phyloP scores from a whole-genome alignment of 2,113 vertebrate genomes.

The Polypterus bichir region DNA sequence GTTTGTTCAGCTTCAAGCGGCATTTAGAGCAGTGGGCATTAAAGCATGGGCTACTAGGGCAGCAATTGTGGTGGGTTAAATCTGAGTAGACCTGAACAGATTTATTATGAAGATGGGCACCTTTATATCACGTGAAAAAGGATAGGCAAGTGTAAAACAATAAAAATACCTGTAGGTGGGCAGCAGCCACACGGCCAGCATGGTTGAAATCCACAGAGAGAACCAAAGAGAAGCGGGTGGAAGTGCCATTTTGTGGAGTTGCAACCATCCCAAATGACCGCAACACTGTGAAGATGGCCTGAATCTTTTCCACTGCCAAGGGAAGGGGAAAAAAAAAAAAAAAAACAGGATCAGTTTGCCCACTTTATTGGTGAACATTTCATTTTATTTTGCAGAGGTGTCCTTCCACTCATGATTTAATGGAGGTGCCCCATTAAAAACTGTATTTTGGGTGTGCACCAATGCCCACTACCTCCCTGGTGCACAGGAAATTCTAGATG shows the following conservation, averaged over 20 bases:
- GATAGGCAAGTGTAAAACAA: not conserved
- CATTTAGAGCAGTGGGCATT: too few species aligned
- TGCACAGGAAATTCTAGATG: too few species aligned
- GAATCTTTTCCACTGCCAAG: conserved; percentile 70
- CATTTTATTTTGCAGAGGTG: too few species aligned
- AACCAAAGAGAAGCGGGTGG: conserved; percentile 71
- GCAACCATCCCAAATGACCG: conserved; percentile 69
- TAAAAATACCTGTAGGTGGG: conserved; percentile 77
- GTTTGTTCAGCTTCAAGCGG: too few species aligned
- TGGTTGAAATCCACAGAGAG: conserved; percentile 81
- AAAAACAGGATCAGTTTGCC: not conserved
- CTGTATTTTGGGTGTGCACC: too few species aligned
- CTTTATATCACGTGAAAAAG: not conserved
- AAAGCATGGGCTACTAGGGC: too few species aligned
- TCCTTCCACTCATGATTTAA: too few species aligned
- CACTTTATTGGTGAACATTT: not conserved
- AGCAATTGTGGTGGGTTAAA: too few species aligned
- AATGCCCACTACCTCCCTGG: too few species aligned
- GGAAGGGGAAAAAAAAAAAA: not conserved
- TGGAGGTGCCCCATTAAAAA: too few species aligned
- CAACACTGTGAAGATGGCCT: conserved; percentile 74
- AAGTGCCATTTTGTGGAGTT: conserved; percentile 47
- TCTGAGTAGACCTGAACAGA: too few species aligned
- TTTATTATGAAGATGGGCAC: too few species aligned
- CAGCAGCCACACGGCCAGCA: conserved; percentile 56